Conservation (phyloP, 2,113 vertebrate genomes). For the Daboia siamensis region DNA sequence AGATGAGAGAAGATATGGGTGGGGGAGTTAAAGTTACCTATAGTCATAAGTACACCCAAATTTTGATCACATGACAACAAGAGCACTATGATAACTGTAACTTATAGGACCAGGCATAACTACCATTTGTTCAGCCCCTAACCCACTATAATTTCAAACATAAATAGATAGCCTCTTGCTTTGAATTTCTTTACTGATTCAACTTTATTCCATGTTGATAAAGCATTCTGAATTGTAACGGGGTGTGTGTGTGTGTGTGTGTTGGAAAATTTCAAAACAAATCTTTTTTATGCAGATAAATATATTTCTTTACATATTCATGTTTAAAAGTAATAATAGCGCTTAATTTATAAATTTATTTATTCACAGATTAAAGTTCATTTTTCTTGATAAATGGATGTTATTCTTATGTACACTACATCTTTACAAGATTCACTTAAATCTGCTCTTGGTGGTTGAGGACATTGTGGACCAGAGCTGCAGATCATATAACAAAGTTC, state of each 20-base stretch:
- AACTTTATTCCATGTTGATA: not conserved
- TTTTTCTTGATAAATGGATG: not conserved
- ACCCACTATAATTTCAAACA: not conserved
- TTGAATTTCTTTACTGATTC: not conserved
- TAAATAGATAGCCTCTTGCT: not conserved
- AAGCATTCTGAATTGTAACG: not conserved
- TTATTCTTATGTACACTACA: not conserved
- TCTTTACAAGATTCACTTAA: not conserved
- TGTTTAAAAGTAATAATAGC: not conserved
- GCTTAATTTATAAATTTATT: not conserved
- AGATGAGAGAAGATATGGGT: not conserved
- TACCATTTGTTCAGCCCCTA: not conserved
- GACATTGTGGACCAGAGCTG: not conserved
- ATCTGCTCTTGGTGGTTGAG: not conserved
- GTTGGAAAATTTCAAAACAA: not conserved
- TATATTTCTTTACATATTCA: not conserved
- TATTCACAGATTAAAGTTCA: not conserved
- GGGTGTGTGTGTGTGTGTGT: too few relatives aligned
- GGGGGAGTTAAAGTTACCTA: not conserved
- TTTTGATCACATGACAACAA: not conserved
- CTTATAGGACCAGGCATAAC: not conserved
- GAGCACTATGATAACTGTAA: not conserved
- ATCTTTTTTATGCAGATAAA: not conserved
- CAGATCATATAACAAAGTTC: not conserved
- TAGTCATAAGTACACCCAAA: not conserved